These are phyloP conservation scores for Enchytraeus crypticus DNA, from an alignment of 2,888 invertebrate species.

Conservation along the genomic window DNA sequence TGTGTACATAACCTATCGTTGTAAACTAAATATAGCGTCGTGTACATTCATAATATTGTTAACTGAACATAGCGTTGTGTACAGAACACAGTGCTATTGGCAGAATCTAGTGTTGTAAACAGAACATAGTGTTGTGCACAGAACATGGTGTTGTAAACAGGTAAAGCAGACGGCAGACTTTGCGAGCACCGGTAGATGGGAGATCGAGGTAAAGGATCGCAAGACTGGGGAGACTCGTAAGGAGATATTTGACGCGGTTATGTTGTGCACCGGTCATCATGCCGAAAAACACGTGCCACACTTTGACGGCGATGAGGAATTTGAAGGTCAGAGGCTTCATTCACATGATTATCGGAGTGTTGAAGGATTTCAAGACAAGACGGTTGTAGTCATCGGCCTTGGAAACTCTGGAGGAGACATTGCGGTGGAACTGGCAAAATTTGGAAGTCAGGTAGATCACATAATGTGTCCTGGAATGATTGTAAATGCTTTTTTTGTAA, in stretches of 20 bases:
- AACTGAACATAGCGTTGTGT: too few species aligned
- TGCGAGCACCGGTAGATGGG: slow-evolving; percentile 38
- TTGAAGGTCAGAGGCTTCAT: slow-evolving; percentile 4
- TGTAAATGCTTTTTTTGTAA: too few species aligned
- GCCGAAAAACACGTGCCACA: slow-evolving; percentile 27
- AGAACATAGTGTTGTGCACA: too few species aligned
- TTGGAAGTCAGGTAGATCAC: slow-evolving; percentile 43
- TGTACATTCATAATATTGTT: too few species aligned
- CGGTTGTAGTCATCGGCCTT: slow-evolving; percentile 51
- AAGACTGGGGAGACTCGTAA: slow-evolving; percentile 25
- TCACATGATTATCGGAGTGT: slow-evolving; percentile 21
- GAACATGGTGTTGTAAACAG: too few species aligned
- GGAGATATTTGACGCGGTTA: slow-evolving; percentile 36
- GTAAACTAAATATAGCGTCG: too few species aligned
- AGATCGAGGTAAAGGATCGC: slow-evolving; percentile 32
- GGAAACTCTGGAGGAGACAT: slow-evolving; percentile 52
- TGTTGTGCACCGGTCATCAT: slow-evolving; percentile 41
- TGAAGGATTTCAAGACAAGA: slow-evolving; percentile 36
- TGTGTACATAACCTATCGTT: too few species aligned
- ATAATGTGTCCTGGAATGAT: too few species aligned
- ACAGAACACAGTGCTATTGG: too few species aligned
- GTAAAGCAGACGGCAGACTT: slow-evolving; percentile 29
- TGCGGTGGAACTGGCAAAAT: slow-evolving; percentile 46
- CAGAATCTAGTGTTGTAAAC: too few species aligned
- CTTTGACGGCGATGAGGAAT: slow-evolving; percentile 19